Evolutionary conservation across 1,140 invertebrate genomes (phyloP).

Genomic region (Amphibalanus amphitrite): DNA sequence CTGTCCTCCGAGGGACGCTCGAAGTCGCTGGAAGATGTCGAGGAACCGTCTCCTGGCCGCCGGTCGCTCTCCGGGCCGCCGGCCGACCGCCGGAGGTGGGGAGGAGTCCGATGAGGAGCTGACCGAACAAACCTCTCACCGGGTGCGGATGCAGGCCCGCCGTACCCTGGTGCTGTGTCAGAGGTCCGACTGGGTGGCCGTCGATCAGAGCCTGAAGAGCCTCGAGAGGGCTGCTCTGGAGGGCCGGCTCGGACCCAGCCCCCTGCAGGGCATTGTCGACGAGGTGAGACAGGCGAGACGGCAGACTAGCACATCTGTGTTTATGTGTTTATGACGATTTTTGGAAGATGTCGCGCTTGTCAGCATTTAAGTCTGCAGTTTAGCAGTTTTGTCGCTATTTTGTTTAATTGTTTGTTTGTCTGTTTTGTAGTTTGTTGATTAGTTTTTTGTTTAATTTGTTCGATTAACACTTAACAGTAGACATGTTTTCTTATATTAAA

Average conservation of each 20-base stretch:
- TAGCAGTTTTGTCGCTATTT: too few species aligned
- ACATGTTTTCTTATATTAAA: too few species aligned
- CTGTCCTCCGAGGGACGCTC: too few species aligned
- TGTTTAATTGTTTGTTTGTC: too few species aligned
- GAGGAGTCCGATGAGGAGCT: background rate
- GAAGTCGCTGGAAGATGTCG: background rate
- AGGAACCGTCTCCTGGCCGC: background rate
- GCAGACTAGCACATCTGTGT: too few species aligned
- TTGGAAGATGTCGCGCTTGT: too few species aligned
- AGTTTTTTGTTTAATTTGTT: too few species aligned
- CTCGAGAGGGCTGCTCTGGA: conserved; percentile 58
- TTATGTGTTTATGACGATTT: too few species aligned
- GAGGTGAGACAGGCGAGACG: conserved; percentile 2
- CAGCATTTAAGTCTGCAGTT: too few species aligned
- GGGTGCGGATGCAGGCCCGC: background rate
- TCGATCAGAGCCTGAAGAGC: conserved; percentile 65
- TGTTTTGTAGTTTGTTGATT: too few species aligned
- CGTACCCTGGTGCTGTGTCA: conserved; percentile 52
- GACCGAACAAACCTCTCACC: background rate
- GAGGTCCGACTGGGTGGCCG: conserved; percentile 71
- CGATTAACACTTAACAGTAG: too few species aligned
- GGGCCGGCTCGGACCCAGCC: conserved; percentile 46
- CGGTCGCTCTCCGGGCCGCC: background rate
- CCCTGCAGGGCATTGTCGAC: background rate
- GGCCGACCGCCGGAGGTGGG: too few species aligned